Evolutionary conservation across 2,113 vertebrate species (phyloP), one percentile per base, ranked within the genome.

Genomic region (Entosphenus tridentatus): DNA sequence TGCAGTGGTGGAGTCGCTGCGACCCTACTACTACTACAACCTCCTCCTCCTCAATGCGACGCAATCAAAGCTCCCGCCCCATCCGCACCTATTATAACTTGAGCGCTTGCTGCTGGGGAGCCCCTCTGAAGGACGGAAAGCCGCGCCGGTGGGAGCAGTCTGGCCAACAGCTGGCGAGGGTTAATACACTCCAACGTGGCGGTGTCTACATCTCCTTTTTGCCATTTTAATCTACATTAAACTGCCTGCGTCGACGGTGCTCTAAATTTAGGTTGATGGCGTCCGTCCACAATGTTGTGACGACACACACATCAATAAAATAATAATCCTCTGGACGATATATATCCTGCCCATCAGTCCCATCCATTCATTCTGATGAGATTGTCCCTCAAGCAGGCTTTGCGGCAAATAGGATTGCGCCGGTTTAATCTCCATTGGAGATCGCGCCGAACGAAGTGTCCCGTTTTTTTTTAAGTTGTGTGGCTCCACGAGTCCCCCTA

Each of bases 301-400:
- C 9, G n/a, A 9, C 21, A 11, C 10, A 65, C 21, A 11, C 21
- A 65, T 65, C n/a, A 16, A 65, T 65, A 11, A 16, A 65, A 16
- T 9, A 16, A 65, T 11, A 21, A 9, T 18, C 62, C n/a, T 65
- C n/a, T 11, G 62, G 21, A 65, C 62, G 7, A 65, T 65, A 21
- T 8, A 65, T 16, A 21, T 18, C 21, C 62, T 65, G n/a, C 21
- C 58, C 21, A 21, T 65, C 62, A 9, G 62, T 16, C n/a, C 62
- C 62, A 65, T 65, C 21, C 62, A 65, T 65, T 65, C 62, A 65
- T 65, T 65, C 21, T 65, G 62, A 65, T 65, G 62, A 65, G 62
- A 65, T 65, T 65, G 62, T 65, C 62, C 62, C n/a, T 39, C 62
- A 65, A 21, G n/a, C 21, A 21, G 62, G 62, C n/a, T 65, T 18